These are phyloP conservation scores for Dendronephthya gigantea DNA, from an alignment of 64 coral and sea anemone species.

Conservation along the genomic window DNA sequence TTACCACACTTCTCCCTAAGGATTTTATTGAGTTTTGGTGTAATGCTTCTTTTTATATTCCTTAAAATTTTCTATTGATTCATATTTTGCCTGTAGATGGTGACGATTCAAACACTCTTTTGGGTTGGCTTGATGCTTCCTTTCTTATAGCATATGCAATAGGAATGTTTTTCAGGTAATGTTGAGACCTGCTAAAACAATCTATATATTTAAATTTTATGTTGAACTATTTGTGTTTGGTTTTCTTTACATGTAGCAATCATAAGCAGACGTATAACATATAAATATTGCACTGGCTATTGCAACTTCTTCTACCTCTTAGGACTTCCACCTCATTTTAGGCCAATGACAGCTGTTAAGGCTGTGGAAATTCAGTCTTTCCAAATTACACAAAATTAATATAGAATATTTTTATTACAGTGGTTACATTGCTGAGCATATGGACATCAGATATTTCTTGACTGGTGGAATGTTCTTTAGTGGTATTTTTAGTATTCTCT, in stretches of 20 bases:
- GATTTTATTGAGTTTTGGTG: too few species aligned
- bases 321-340: too few species aligned
- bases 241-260: too few species aligned
- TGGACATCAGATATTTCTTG: constrained; percentile 67
- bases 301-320: too few species aligned
- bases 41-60: not conserved
- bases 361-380: too few species aligned
- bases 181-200: too few species aligned
- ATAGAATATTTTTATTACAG: constrained; percentile 33
- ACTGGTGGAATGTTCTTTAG: constrained; percentile 57
- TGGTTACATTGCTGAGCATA: constrained; percentile 88
- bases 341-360: too few species aligned
- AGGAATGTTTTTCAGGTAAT: constrained; percentile 89
- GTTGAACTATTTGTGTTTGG: not conserved
- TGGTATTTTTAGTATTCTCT: constrained; percentile 58
- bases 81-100: not conserved
- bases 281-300: too few species aligned
- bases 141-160: constrained; percentile 84
- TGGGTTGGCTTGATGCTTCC: constrained; percentile 63
- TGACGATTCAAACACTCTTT: constrained; percentile 40
- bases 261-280: too few species aligned
- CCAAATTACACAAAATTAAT: too few species aligned
- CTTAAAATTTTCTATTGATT: not conserved
- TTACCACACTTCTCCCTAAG: too few species aligned
- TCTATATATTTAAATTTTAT: too few species aligned